phyloP scores from a whole-genome alignment of 64 coral and sea anemone genomes.

The Dendronephthya gigantea region DNA sequence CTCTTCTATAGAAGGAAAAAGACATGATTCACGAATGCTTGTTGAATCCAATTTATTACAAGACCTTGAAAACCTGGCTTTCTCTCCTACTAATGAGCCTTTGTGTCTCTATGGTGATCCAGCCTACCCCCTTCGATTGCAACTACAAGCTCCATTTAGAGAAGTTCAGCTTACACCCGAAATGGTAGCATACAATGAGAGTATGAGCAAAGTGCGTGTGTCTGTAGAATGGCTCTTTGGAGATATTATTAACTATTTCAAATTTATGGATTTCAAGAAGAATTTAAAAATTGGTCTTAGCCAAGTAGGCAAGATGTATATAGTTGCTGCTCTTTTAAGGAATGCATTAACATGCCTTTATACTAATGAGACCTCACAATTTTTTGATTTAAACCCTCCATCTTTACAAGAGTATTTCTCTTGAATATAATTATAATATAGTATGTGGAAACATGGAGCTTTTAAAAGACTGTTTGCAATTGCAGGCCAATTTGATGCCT shows the following conservation, averaged over 20 bases:
- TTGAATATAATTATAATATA: constrained; percentile 3
- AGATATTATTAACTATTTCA: constrained; percentile 13
- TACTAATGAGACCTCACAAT: constrained; percentile 21
- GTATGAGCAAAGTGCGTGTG: not conserved
- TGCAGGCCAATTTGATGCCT: too few species aligned
- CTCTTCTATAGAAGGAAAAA: not conserved
- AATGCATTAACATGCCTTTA: constrained; percentile 20
- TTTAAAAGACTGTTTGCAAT: too few species aligned
- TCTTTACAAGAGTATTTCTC: not conserved
- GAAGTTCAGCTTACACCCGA: not conserved
- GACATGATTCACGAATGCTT: constrained; percentile 9
- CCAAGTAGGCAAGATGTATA: too few species aligned
- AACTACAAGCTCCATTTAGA: not conserved
- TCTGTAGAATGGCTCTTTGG: not conserved
- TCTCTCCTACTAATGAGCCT: constrained; percentile 6
- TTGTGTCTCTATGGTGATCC: not conserved
- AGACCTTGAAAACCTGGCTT: not conserved
- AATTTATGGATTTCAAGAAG: constrained; percentile 34
- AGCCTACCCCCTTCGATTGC: not conserved
- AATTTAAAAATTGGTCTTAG: constrained; percentile 7
- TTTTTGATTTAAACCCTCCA: not conserved
- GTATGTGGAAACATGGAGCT: too few species aligned
- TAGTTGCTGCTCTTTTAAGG: constrained; percentile 16
- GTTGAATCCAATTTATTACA: not conserved
- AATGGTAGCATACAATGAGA: not conserved